Percentiles rank a stretch among this genome's conserved stretches.
Evolutionary conservation across 1,140 invertebrate genomes (phyloP).

Genomic region (Trinorchestia longiramus): DNA sequence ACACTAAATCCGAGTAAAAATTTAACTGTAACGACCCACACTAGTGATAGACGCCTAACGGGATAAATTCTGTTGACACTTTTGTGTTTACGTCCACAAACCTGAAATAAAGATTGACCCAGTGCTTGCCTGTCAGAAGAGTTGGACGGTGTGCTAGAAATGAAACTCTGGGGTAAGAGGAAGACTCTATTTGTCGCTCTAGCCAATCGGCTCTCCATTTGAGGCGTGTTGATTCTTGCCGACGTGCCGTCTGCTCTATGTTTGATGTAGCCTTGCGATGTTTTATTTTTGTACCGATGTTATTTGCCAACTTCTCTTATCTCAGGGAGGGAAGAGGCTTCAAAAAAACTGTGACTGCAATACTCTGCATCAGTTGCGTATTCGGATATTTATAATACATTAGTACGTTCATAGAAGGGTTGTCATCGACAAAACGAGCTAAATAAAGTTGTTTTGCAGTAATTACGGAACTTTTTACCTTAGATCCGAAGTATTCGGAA

Average conservation of each 20-base stretch:
- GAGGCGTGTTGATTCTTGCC: not conserved
- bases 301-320: not conserved
- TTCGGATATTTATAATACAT: no score
- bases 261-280: not conserved
- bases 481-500: no score
- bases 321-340: not conserved
- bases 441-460: no score
- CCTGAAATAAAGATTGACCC: not conserved
- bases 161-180: not conserved
- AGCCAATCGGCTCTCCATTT: conserved; percentile 2
- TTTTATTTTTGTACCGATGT: not conserved
- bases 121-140: not conserved
- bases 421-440: no score
- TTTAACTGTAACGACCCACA: not conserved
- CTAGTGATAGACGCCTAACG: not conserved
- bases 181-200: not conserved
- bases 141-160: not conserved
- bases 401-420: no score
- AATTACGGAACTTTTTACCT: no score
- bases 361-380: not conserved
- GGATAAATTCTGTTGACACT: not conserved
- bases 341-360: not conserved
- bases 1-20: not conserved
- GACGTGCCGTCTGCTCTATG: not conserved
- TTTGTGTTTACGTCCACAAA: not conserved